Evolutionary conservation across 2,797 vertebrate genomes (phyloP).

Genomic region (Uromys caudimaculatus): DNA sequence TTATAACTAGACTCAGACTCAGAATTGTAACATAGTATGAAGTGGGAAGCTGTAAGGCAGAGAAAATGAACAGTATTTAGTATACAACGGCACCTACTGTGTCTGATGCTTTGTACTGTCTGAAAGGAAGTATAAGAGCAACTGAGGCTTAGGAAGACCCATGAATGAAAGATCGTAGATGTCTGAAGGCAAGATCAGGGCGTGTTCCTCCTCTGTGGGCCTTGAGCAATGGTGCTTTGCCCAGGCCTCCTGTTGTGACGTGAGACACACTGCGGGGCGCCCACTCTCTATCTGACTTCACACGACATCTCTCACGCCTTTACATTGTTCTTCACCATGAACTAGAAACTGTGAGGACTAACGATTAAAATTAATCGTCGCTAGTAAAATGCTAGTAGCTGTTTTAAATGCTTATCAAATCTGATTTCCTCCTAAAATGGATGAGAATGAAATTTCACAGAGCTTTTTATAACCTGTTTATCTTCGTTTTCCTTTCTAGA

Average conservation of each 20-base stretch:
- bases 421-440: background rate
- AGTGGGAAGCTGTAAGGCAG: background rate
- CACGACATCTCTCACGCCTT: background rate
- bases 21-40: background rate
- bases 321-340: background rate
- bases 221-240: background rate
- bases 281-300: background rate
- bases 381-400: background rate
- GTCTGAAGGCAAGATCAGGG: slow-evolving; percentile 16
- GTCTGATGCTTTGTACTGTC: background rate
- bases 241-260: background rate
- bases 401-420: background rate
- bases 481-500: background rate
- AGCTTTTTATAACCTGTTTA: background rate
- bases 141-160: slow-evolving; percentile 62
- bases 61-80: slow-evolving; percentile 58
- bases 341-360: background rate
- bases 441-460: background rate
- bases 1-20: background rate
- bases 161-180: background rate
- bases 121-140: slow-evolving; percentile 50
- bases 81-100: slow-evolving; percentile 67
- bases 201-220: background rate
- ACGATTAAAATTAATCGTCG: slow-evolving; percentile 7
- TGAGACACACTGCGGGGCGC: background rate